Evolutionary conservation across 2,888 invertebrate genomes (phyloP).

Genomic region (Tethea ocularis): DNA sequence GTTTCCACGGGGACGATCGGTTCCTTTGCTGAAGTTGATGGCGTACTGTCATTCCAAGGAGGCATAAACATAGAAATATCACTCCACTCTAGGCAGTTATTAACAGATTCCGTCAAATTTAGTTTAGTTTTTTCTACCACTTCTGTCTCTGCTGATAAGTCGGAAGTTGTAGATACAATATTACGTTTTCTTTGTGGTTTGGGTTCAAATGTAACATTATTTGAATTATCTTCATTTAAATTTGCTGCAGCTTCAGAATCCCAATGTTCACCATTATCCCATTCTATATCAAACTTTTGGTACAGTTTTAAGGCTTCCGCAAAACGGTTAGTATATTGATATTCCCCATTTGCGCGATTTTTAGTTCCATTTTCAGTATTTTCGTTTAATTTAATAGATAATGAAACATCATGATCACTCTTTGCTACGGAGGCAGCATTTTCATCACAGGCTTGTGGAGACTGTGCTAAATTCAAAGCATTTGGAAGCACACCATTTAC

Average conservation of each 20-base stretch:
- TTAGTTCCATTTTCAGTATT: slow-evolving; percentile 13
- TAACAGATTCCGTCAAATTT: slow-evolving; percentile 35
- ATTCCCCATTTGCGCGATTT: slow-evolving; percentile 15
- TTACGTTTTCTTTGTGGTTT: slow-evolving; percentile 52
- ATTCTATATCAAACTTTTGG: slow-evolving; percentile 63
- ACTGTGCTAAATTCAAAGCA: background rate
- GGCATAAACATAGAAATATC: slow-evolving; percentile 59
- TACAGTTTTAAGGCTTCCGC: slow-evolving; percentile 51
- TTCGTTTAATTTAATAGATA: background rate
- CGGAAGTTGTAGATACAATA: slow-evolving; percentile 13
- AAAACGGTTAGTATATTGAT: slow-evolving; percentile 25
- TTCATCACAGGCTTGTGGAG: background rate
- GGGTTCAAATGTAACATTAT: slow-evolving; percentile 24
- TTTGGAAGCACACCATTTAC: background rate
- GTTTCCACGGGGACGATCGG: slow-evolving; percentile 38
- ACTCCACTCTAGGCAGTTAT: slow-evolving; percentile 63
- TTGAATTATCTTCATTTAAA: slow-evolving; percentile 12
- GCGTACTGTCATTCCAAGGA: slow-evolving; percentile 44
- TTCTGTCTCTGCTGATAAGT: background rate
- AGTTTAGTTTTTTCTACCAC: slow-evolving; percentile 16
- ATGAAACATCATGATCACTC: background rate
- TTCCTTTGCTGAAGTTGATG: slow-evolving; percentile 12
- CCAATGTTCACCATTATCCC: slow-evolving; percentile 72
- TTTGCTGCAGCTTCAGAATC: slow-evolving; percentile 32
- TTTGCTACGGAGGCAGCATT: slow-evolving; percentile 13